Evolutionary conservation across 2,888 invertebrate species (phyloP).

Genomic region (Platynereis dumerilii): DNA sequence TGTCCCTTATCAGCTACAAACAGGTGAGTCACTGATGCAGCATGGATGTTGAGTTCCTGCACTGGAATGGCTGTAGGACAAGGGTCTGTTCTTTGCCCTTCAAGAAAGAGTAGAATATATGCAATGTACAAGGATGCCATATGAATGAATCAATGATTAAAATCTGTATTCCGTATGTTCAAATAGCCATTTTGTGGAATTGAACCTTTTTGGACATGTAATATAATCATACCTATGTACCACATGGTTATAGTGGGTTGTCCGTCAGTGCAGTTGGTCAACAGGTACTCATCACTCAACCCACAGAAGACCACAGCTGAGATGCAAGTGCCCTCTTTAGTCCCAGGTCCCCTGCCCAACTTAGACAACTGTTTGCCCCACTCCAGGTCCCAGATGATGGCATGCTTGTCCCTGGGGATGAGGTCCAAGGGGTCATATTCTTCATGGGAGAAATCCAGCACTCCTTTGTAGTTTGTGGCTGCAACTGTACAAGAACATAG

Average conservation of each 20-base stretch:
- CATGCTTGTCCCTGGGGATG: not conserved
- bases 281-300: not conserved
- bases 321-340: not conserved
- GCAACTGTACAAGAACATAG: no score
- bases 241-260: not conserved
- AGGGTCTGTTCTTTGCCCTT: not conserved
- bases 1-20: no score
- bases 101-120: no score
- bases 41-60: not conserved
- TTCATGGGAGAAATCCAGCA: no score
- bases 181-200: no score
- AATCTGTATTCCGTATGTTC: no score
- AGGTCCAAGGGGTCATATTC: not conserved
- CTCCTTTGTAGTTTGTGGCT: no score
- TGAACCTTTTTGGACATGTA: no score
- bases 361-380: constrained; percentile 7
- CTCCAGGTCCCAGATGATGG: constrained; percentile 7
- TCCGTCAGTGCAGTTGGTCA: constrained; percentile 1
- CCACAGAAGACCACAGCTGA: not conserved
- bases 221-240: constrained; percentile 5
- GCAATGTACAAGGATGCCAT: no score
- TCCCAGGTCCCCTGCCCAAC: not conserved
- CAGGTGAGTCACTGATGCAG: no score
- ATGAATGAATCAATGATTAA: no score
- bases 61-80: not conserved